phyloP scores from a whole-genome alignment of 2,888 invertebrate species.

The Petrolisthes manimaculis region DNA sequence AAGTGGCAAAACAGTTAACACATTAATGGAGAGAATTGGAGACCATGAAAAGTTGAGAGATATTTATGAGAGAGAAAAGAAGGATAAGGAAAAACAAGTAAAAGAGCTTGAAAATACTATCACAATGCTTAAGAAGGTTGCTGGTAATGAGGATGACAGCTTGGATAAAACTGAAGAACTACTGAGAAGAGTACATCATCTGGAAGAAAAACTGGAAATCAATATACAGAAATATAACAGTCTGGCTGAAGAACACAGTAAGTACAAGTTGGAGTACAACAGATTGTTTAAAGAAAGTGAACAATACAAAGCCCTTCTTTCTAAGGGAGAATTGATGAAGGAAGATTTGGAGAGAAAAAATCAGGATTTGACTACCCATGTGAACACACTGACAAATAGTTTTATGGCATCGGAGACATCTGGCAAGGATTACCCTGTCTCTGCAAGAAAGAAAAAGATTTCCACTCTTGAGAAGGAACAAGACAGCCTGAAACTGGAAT shows the following conservation, averaged over 20 bases:
- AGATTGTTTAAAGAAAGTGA: constrained; percentile 17
- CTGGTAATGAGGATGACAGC: neutral
- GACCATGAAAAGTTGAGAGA: constrained; percentile 27
- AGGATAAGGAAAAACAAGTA: constrained; percentile 13
- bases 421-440: neutral
- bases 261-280: constrained; percentile 27
- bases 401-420: neutral
- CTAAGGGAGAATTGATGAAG: neutral
- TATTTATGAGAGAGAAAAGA: constrained; percentile 25
- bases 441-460: constrained; percentile 15
- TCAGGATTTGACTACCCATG: neutral
- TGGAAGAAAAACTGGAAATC: constrained; percentile 17
- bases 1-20: neutral
- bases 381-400: constrained; percentile 5
- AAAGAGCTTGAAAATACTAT: neutral
- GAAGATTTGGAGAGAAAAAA: constrained; percentile 15
- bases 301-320: constrained; percentile 4
- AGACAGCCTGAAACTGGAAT: constrained; percentile 15
- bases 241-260: constrained; percentile 12
- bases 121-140: neutral
- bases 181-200: constrained; percentile 1
- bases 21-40: constrained; percentile 14
- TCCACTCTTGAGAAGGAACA: constrained; percentile 22
- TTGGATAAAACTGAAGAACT: constrained; percentile 18
- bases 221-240: constrained; percentile 7